These are phyloP conservation scores for Diadumene lineata DNA, from an alignment of 92 coral and sea anemone genomes.

Conservation along the genomic window DNA sequence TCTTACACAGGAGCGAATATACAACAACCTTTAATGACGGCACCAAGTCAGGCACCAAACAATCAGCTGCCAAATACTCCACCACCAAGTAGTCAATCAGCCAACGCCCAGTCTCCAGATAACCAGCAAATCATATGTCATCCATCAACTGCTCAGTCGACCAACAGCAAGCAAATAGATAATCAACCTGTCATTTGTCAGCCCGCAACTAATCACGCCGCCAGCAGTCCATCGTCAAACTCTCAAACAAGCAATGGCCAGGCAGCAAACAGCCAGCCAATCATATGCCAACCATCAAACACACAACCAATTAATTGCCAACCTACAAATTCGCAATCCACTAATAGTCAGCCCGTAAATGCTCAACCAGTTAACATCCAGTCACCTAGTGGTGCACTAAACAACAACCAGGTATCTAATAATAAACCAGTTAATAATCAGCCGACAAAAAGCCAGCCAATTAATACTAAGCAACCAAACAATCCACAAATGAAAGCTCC, in stretches of 20 bases:
- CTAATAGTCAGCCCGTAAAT: background rate
- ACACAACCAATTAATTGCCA: background rate
- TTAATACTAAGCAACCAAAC: background rate
- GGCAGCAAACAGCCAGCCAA: background rate
- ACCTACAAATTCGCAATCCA: background rate
- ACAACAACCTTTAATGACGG: background rate
- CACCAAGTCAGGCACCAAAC: background rate
- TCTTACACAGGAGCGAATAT: background rate
- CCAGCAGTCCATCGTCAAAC: background rate
- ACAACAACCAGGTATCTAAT: background rate
- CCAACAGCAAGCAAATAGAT: background rate
- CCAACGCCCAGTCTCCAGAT: no score
- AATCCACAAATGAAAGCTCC: background rate
- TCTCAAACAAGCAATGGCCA: background rate
- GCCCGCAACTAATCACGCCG: background rate
- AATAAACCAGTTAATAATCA: background rate
- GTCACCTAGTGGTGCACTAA: no score
- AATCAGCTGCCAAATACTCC: no score
- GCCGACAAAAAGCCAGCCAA: background rate
- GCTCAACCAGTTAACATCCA: background rate
- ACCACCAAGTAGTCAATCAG: no score
- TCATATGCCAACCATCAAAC: background rate
- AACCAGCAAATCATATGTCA: no score
- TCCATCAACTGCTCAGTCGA: no score
- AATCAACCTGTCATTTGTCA: background rate